These are phyloP conservation scores for Chrysomela aeneicollis DNA, from an alignment of 2,888 invertebrate genomes.

Conservation along the genomic window DNA sequence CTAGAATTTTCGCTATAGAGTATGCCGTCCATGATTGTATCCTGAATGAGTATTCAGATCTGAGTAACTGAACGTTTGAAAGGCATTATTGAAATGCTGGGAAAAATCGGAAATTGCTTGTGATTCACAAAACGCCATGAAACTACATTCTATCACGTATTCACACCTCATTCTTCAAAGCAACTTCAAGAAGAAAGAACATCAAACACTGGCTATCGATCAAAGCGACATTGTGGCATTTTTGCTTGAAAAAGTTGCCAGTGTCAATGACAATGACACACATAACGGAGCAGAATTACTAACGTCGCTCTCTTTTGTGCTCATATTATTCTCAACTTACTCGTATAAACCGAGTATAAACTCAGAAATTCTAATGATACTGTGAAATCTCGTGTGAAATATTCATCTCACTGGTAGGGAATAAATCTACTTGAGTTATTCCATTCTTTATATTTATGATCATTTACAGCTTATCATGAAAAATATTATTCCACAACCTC, in stretches of 20 bases:
- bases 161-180: background rate
- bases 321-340: background rate
- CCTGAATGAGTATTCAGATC: no score
- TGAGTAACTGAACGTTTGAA: no score
- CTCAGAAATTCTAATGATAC: background rate
- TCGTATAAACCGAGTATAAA: background rate
- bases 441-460: no score
- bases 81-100: no score
- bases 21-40: no score
- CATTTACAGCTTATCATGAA: no score
- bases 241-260: background rate
- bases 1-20: no score
- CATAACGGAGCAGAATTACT: background rate
- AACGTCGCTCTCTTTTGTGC: background rate
- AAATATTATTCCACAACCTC: no score
- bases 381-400: no score
- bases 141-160: background rate
- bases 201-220: background rate
- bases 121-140: background rate
- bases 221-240: background rate
- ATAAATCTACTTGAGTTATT: no score
- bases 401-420: no score
- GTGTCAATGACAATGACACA: background rate
- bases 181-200: background rate
- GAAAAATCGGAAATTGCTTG: background rate